A percentile compares a stretch with the other conserved stretches of the same genome.
Evolutionary conservation across 2,113 vertebrate genomes (phyloP).

Genomic region (Gracilinanus agilis): DNA sequence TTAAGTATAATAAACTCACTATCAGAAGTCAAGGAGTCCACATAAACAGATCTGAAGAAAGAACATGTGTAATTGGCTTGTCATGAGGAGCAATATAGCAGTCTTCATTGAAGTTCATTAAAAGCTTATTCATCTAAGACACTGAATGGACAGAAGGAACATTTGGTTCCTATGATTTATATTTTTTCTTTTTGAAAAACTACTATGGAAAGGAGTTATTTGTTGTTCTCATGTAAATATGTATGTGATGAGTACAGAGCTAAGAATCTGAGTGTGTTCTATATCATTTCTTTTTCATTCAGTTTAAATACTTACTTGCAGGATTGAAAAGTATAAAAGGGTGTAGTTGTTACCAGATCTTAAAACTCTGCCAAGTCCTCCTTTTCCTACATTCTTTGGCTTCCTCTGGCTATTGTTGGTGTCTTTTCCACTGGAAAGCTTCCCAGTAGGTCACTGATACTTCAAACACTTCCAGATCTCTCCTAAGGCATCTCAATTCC

Average conservation of each 20-base stretch:
- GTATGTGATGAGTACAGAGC: neutral
- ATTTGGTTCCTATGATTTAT: slow-evolving; percentile 49
- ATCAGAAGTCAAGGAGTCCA: slow-evolving; percentile 46
- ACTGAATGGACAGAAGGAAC: slow-evolving; percentile 44
- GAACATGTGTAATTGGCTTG: slow-evolving; percentile 45
- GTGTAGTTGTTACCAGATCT: slow-evolving; percentile 10
- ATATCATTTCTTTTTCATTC: slow-evolving; percentile 44
- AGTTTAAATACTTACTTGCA: slow-evolving; percentile 16
- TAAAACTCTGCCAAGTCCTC: slow-evolving; percentile 15
- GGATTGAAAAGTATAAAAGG: slow-evolving; percentile 8
- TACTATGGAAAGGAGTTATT: slow-evolving; percentile 43
- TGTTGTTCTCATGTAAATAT: slow-evolving; percentile 48
- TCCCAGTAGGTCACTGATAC: slow-evolving; percentile 26
- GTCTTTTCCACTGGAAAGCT: slow-evolving; percentile 25
- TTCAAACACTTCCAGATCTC: slow-evolving; percentile 16
- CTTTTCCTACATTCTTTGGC: slow-evolving; percentile 13
- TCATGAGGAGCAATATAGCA: slow-evolving; percentile 32
- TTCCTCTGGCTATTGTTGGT: neutral
- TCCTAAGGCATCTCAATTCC: slow-evolving; percentile 14
- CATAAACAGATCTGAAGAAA: slow-evolving; percentile 51
- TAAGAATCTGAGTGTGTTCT: neutral
- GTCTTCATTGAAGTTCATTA: slow-evolving; percentile 55
- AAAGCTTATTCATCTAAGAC: slow-evolving; percentile 44
- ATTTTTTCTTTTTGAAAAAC: slow-evolving; percentile 24
- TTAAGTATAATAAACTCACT: slow-evolving; percentile 51